Percentiles rank a stretch among this genome's conserved stretches.
phyloP scores from a whole-genome alignment of 2,797 vertebrate species.

The Falco novaeseelandiae region DNA sequence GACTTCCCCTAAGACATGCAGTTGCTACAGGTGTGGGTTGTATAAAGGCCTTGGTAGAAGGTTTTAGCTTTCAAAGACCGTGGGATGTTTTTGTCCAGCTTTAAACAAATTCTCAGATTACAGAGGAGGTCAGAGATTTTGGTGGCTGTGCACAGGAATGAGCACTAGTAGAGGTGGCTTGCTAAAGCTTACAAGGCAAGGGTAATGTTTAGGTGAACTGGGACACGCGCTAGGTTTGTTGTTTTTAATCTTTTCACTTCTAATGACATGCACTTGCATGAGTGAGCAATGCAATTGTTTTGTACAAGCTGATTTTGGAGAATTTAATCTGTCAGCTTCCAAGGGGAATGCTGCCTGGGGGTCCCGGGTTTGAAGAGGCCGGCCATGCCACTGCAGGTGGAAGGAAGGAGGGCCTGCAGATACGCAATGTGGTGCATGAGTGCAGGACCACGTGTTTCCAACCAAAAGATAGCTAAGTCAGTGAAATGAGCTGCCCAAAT shows the following conservation, averaged over 20 bases:
- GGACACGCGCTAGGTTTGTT: neutral
- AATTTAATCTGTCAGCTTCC: neutral
- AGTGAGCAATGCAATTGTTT: neutral
- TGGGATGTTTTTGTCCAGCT: neutral
- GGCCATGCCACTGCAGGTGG: neutral
- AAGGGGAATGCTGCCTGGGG: neutral
- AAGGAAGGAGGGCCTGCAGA: neutral
- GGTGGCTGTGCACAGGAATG: neutral
- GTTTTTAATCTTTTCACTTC: neutral
- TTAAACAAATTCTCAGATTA: neutral
- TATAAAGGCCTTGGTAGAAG: neutral
- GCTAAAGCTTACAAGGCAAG: neutral
- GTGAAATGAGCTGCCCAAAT: neutral
- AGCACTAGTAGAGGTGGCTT: neutral
- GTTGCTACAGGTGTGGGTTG: neutral
- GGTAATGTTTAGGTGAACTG: neutral
- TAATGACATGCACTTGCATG: neutral
- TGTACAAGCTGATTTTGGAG: neutral
- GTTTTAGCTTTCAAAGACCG: neutral
- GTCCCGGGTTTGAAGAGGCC: fast-evolving
- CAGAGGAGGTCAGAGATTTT: neutral
- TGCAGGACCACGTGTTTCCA: neutral
- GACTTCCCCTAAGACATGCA: neutral
- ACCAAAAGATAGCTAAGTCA: neutral
- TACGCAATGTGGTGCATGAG: neutral